Base-by-base conservation (phyloP, 2,888 invertebrate genomes). In the Leptinotarsa haldemani region DNA sequence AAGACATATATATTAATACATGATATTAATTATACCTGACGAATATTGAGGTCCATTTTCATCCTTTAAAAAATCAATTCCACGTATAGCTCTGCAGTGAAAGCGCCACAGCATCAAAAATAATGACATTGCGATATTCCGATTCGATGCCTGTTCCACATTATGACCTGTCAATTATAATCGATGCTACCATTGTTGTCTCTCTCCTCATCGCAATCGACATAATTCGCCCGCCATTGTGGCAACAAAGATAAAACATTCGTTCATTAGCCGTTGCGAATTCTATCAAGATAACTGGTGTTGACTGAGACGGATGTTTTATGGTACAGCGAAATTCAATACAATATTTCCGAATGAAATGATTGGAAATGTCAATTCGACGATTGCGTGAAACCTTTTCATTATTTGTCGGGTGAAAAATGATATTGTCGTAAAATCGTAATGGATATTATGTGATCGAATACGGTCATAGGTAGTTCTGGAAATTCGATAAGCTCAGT, bases 111-210 rank as follows among this genome's bases (percentile, higher is more conserved):
- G 53, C 53, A 66, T 67, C 67, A 70, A 61, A 66, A 40, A 53
- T 73, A 74, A 67, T 70, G 70, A 74, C 56, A 52, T n/a, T 67
- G 74, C 74, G 61, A 63, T 67, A 63, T 70, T 74, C 63, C 50
- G 63, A 48, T 63, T 70, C 70, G 67, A 52, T 64, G 64, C 48
- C 74, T 70, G 70, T 70, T 70, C 63, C 70, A 74, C 74, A 70
- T 74, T 74, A 70, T 52, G 65, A 70, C 70, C 66, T 70, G 70
- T 70, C 70, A 70, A 73, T 74, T 70, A 63, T 64, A 70, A 74
- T 67, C 65, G 63, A 74, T 63, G 66, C 67, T 67, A 70, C 73
- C 65, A 70, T 73, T 73, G 73, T 73, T 61, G 52, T 61, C 58
- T 66, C 69, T 73, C 70, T 70, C 63, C 40, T n/a, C 25, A 50